Evolutionary conservation across 2,113 vertebrate genomes (phyloP), one percentile per base, ranked within the genome.

Genomic region (Sylvietta virens): DNA sequence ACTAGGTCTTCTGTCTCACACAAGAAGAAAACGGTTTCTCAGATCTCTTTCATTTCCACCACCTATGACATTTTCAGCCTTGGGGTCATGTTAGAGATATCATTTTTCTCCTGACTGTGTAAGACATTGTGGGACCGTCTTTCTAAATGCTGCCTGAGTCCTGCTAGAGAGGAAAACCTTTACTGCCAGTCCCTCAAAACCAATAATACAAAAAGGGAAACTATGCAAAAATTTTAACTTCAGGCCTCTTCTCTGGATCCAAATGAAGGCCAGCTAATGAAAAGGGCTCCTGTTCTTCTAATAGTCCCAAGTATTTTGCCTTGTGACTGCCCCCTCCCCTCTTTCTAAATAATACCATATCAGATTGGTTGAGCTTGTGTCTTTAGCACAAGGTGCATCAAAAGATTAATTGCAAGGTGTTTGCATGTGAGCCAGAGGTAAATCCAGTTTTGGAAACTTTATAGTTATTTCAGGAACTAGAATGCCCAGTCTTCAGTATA

Each of bases 11-110:
- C 21, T 67, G 21, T 31, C 26, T 80, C 16, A 57, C 21, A n/a
- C 3, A 66, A 48, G 13, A 76, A 8, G 11, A 64, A 83, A 77
- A 26, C 1, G 0, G 12, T 91, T 91, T 44, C 40, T 82, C n/a
- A 76, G 9, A 48, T 71, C 4, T 60, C 33, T 77, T 77, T 23
- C 1, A 21, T 77, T 92, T 92, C 61, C 8, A 57, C 4, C 20
- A 37, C 13, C 5, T 44, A 16, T 72, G 16, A 47, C 1, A 37
- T 51, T 80, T 88, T 17, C 30, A 86, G 39, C 11, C 39, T 76
- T 1, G 0, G 23, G 24, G 7, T 5, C 12, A 3, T 17, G 10
- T 64, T 35, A 80, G 19, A 23, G 10, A 13, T 13, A 45, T 18
- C 0, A 33, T 66, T 77, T 61, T 93, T 74, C 22, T 60, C 71